Base-by-base conservation (phyloP, 23 tunicate genomes). In the Styela clava region DNA sequence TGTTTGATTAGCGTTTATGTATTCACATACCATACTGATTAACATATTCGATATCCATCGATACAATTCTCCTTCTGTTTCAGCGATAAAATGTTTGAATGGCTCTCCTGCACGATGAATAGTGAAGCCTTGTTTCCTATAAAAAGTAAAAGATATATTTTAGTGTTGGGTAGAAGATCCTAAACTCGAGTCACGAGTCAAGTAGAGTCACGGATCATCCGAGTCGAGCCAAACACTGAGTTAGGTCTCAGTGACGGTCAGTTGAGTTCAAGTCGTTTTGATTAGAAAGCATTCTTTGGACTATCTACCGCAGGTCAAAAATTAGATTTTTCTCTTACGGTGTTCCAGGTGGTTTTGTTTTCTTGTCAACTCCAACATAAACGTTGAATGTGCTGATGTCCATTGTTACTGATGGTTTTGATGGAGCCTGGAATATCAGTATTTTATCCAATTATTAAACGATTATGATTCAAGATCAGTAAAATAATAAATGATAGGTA, bases 1-100 rank as follows among this genome's bases (percentile, higher is more conserved):
- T n/a, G n/a, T n/a, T n/a, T n/a, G n/a, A n/a, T n/a, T n/a, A n/a
- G n/a, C n/a, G n/a, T n/a, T n/a, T n/a, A n/a, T n/a, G 44, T 51
- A 33, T 29, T n/a, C 52, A 64, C 64, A 5, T 63, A 91, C 97
- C 90, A 79, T 91, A 74, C 79, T 78, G 64, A 82, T 19, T 2
- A 91, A 76, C 32, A 86, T 77, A 51, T 86, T 81, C 27, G 87
- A 85, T 69, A 87, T 61, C 97, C 97, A 91, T 33, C 69, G 61
- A 74, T 85, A 82, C 0, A 86, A 61, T 35, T 36, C 33, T 2
- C 64, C 67, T 30, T 91, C 90, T 25, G 70, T 23, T 27, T 91
- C 97, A 36, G 69, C 87, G 25, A 33, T 33, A 34, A 91, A 91
- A 30, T 86, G 73, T 72, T 68, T 74, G 30, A 86, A 35, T 5